Conservation (phyloP, 2,797 vertebrate species). For the Malurus splendens region DNA sequence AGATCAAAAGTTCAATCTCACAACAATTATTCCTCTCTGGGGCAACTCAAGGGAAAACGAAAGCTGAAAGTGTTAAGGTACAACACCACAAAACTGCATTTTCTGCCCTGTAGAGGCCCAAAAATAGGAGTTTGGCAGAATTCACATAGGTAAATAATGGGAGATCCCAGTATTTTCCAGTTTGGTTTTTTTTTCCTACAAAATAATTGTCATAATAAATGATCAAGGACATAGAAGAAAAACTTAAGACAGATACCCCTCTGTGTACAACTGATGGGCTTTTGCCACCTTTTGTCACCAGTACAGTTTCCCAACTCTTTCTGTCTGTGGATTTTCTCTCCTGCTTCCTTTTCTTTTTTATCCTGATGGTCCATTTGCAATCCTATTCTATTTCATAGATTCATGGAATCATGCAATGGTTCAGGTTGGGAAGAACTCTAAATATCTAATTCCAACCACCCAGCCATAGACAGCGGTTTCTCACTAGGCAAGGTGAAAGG, state of each 20-base stretch:
- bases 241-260: neutral
- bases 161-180: neutral
- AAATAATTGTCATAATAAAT: neutral
- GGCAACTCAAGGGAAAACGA: neutral
- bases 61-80: rapidly evolving
- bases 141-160: neutral
- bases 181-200: neutral
- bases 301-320: neutral
- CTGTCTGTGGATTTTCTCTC: neutral
- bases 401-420: neutral
- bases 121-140: neutral
- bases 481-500: neutral
- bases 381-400: rapidly evolving
- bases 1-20: neutral
- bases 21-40: neutral
- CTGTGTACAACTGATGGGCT: neutral
- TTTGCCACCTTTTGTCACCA: neutral
- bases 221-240: neutral
- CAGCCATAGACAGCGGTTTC: rapidly evolving
- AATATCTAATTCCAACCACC: neutral
- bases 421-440: no score
- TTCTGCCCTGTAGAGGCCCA: rapidly evolving
- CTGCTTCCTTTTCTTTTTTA: rapidly evolving
- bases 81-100: neutral
- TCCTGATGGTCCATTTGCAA: neutral